Evolutionary conservation across 1,140 invertebrate genomes (phyloP).

Genomic region (Drosophila suzukii): DNA sequence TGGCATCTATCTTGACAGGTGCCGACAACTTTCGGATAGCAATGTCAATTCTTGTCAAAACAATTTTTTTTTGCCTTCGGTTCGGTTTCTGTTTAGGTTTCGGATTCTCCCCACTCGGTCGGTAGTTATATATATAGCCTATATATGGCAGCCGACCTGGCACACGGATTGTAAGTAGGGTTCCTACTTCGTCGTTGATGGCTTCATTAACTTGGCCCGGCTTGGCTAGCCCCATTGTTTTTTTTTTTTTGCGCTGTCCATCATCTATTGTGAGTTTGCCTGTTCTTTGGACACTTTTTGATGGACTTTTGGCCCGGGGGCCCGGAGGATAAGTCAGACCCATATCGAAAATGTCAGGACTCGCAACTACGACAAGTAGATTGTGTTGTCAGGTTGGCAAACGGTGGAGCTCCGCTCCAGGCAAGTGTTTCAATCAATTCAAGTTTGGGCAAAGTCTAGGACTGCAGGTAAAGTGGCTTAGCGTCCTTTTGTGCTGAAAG

Average conservation of each 20-base stretch:
- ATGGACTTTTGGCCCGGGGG: background rate
- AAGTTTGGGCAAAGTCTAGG: conserved; percentile 24
- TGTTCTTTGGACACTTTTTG: conserved; percentile 37
- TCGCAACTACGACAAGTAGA: conserved; percentile 15
- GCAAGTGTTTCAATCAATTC: conserved; percentile 44
- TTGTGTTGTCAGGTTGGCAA: conserved; percentile 19
- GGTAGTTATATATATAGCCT: conserved; percentile 17
- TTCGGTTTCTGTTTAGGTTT: background rate
- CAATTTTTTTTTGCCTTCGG: conserved; percentile 34
- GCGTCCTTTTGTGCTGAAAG: conserved; percentile 15
- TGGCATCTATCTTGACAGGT: conserved; percentile 57
- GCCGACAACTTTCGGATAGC: conserved; percentile 54
- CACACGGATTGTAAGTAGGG: conserved; percentile 56
- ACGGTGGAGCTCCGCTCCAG: conserved; percentile 19
- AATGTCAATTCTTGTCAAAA: conserved; percentile 55
- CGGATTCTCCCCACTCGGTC: background rate
- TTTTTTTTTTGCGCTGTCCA: conserved; percentile 18
- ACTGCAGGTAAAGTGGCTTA: conserved; percentile 21
- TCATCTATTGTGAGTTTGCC: conserved; percentile 29
- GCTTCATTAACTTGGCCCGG: conserved; percentile 67
- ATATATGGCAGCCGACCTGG: conserved; percentile 27
- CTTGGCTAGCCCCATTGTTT: conserved; percentile 13
- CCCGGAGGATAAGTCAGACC: conserved; percentile 51
- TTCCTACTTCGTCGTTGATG: conserved; percentile 40
- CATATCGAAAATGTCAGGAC: conserved; percentile 74